Conservation (phyloP, 1,140 invertebrate genomes). For the Hylaeus volcanicus region DNA sequence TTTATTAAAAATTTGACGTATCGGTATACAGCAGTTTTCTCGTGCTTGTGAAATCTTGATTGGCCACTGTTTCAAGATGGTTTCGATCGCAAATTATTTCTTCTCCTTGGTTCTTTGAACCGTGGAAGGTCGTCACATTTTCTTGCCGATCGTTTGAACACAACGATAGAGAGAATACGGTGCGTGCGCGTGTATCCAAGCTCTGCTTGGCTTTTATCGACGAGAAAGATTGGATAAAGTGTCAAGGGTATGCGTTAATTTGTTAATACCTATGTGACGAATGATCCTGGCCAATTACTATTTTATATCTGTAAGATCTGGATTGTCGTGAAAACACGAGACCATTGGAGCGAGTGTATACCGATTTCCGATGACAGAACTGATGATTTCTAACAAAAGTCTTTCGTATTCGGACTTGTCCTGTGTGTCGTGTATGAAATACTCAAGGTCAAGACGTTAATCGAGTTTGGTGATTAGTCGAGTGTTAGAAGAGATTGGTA, state of each 20-base stretch:
- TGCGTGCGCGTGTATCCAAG: not conserved
- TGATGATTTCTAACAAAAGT: too few relatives aligned
- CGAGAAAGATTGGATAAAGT: not conserved
- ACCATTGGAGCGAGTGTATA: too few relatives aligned
- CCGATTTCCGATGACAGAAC: too few relatives aligned
- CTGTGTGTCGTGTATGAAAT: not conserved
- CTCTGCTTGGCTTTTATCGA: not conserved
- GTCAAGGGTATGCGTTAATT: not conserved
- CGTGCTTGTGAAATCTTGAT: constrained; percentile 6
- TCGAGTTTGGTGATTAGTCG: not conserved
- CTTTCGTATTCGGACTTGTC: too few relatives aligned
- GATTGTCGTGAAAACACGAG: not conserved
- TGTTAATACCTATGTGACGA: not conserved
- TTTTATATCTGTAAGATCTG: not conserved
- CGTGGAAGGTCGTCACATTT: constrained; percentile 19
- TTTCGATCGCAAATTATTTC: constrained; percentile 2
- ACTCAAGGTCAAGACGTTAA: not conserved
- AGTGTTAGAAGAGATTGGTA: not conserved
- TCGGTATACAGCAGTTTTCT: constrained; percentile 29
- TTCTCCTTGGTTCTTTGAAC: not conserved
- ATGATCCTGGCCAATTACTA: not conserved
- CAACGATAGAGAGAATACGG: constrained; percentile 24
- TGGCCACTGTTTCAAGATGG: constrained; percentile 30
- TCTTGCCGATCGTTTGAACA: constrained; percentile 41
- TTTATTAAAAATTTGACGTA: constrained; percentile 26